A percentile compares a stretch with the other conserved stretches of the same genome.
These are phyloP conservation scores for Sardinella longiceps DNA, from an alignment of 2,797 vertebrate genomes.

Conservation along the genomic window DNA sequence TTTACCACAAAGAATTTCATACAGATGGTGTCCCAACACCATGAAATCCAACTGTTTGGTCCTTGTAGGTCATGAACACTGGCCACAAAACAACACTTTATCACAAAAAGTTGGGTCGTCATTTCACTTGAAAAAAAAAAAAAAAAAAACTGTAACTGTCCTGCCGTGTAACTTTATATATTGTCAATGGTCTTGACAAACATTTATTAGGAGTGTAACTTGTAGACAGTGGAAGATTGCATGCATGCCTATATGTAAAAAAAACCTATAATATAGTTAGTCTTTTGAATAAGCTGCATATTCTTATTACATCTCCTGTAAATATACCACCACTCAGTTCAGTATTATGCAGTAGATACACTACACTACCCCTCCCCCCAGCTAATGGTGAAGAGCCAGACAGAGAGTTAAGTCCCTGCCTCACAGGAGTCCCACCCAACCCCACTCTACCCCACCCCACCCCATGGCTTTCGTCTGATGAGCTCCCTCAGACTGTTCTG, in stretches of 20 bases:
- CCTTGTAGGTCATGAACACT: not conserved
- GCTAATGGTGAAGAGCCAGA: not conserved
- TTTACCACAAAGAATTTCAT: not conserved
- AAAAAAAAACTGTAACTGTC: too few species aligned
- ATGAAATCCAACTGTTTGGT: not conserved
- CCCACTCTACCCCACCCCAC: not conserved
- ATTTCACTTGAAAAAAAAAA: too few species aligned
- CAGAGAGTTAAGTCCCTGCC: not conserved
- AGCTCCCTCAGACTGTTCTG: not conserved
- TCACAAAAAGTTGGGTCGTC: not conserved
- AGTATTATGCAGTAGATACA: not conserved
- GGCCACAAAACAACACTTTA: not conserved
- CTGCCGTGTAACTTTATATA: too few species aligned
- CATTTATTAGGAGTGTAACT: not conserved
- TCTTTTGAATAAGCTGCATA: not conserved
- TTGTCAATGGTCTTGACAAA: too few species aligned
- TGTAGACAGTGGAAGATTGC: not conserved
- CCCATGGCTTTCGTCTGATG: not conserved
- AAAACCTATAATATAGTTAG: not conserved
- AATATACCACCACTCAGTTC: not conserved
- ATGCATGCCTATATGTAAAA: too few species aligned
- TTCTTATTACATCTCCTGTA: not conserved
- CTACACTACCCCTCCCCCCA: not conserved
- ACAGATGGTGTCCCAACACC: not conserved
- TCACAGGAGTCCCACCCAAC: not conserved